Conservation (phyloP, 1,140 invertebrate genomes). For the Drosophila nigromelanica region DNA sequence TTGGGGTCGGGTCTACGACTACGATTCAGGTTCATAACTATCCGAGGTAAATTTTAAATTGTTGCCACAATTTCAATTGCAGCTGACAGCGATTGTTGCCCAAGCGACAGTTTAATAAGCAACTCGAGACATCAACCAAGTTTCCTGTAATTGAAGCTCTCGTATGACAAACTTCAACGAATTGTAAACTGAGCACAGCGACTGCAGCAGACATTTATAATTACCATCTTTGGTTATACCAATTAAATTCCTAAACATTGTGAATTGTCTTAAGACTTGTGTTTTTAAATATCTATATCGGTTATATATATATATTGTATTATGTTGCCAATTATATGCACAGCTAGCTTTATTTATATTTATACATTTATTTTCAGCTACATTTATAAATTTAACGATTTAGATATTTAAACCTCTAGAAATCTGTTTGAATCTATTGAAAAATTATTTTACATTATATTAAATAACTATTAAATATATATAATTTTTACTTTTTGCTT, state of each 20-base stretch:
- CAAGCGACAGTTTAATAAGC: constrained; percentile 25
- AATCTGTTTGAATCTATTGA: no score
- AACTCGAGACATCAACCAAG: constrained; percentile 22
- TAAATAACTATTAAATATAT: no score
- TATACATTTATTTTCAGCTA: no score
- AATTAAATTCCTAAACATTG: not conserved
- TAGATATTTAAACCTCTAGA: no score
- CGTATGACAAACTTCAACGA: not conserved
- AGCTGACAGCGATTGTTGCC: constrained; percentile 10
- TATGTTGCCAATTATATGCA: no score
- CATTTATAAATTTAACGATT: no score
- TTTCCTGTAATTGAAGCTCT: constrained; percentile 1
- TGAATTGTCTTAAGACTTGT: no score
- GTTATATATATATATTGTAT: no score
- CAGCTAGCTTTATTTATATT: no score
- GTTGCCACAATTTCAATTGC: constrained; percentile 25
- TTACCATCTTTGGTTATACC: not conserved
- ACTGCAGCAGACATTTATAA: not conserved
- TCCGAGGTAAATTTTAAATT: constrained; percentile 13
- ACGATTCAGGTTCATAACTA: constrained; percentile 7
- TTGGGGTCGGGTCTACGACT: constrained; percentile 4
- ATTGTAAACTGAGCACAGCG: not conserved
- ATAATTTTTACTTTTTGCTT: not conserved
- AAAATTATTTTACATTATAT: no score
- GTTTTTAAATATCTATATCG: no score